phyloP scores from a whole-genome alignment of 1,140 invertebrate genomes.

The Drosophila pruinosa region DNA sequence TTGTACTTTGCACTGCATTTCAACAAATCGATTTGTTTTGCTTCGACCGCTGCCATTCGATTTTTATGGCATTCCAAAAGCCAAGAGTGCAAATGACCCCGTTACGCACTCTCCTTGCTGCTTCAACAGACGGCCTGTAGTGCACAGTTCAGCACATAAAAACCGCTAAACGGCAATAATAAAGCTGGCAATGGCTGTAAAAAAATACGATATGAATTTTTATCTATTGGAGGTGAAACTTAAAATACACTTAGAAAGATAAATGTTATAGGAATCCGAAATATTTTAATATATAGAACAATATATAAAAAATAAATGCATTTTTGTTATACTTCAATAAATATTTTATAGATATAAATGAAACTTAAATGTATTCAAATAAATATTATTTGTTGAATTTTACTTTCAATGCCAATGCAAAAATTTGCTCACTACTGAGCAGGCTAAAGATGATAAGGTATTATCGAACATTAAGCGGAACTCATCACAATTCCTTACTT shows the following conservation, averaged over 20 bases:
- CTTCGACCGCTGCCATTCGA: slow-evolving; percentile 62
- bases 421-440: no score
- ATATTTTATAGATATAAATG: no score
- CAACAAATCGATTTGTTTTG: slow-evolving; percentile 78
- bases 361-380: no score
- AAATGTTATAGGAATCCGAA: background rate
- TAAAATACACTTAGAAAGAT: slow-evolving; percentile 14
- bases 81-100: slow-evolving; percentile 70
- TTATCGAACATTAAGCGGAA: no score
- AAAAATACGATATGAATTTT: slow-evolving; percentile 39
- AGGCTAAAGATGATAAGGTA: no score
- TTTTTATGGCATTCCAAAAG: slow-evolving; percentile 77
- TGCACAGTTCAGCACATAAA: slow-evolving; percentile 59
- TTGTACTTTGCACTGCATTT: slow-evolving; percentile 76
- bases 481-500: no score
- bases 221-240: slow-evolving; percentile 26
- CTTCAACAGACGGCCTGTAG: slow-evolving; percentile 42
- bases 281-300: background rate
- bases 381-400: no score
- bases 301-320: background rate
- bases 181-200: slow-evolving; percentile 64
- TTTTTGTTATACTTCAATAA: no score
- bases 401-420: no score
- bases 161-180: slow-evolving; percentile 78
- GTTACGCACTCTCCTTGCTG: background rate